Percentiles rank a stretch among this genome's conserved stretches.
These are phyloP conservation scores for Leptinotarsa defecta DNA, from an alignment of 1,140 invertebrate genomes.

Conservation along the genomic window DNA sequence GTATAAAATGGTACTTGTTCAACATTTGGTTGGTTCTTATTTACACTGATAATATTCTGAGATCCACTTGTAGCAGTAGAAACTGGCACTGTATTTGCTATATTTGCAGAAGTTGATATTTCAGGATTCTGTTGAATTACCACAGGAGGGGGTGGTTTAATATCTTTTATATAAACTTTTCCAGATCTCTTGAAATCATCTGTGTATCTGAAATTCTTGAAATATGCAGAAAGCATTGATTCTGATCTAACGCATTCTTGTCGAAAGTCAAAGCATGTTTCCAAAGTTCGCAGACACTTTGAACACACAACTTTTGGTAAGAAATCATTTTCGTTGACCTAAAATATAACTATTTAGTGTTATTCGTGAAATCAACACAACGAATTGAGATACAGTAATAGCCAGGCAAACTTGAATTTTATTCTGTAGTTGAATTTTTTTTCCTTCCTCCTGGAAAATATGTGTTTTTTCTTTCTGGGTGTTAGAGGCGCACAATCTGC, in stretches of 20 bases:
- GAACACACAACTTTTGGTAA: constrained; percentile 73
- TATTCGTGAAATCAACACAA: neutral
- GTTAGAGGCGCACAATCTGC: constrained; percentile 69
- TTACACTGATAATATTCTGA: constrained; percentile 14
- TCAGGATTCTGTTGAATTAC: constrained; percentile 24
- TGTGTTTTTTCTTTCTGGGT: constrained; percentile 66
- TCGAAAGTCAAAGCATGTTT: constrained; percentile 66
- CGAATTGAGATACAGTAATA: constrained; percentile 59
- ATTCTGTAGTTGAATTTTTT: constrained; percentile 64
- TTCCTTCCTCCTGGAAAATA: constrained; percentile 69
- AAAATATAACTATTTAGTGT: constrained; percentile 42
- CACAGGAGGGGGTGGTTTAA: constrained; percentile 33
- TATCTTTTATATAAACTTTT: constrained; percentile 67
- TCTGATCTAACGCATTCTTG: constrained; percentile 70
- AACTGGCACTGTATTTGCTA: constrained; percentile 11
- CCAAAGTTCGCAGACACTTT: constrained; percentile 66
- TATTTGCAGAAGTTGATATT: constrained; percentile 30
- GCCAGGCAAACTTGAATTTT: constrained; percentile 70
- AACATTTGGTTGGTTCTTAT: constrained; percentile 19
- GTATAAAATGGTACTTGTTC: constrained; percentile 39
- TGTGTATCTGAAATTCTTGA: constrained; percentile 64
- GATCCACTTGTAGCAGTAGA: constrained; percentile 1
- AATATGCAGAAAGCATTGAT: constrained; percentile 69
- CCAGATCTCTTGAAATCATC: constrained; percentile 68
- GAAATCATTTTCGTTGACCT: constrained; percentile 71